A percentile compares a stretch with the other conserved stretches of the same genome.
Conservation (phyloP, 2,888 invertebrate species). For the Caenorhabditis sp. region DNA sequence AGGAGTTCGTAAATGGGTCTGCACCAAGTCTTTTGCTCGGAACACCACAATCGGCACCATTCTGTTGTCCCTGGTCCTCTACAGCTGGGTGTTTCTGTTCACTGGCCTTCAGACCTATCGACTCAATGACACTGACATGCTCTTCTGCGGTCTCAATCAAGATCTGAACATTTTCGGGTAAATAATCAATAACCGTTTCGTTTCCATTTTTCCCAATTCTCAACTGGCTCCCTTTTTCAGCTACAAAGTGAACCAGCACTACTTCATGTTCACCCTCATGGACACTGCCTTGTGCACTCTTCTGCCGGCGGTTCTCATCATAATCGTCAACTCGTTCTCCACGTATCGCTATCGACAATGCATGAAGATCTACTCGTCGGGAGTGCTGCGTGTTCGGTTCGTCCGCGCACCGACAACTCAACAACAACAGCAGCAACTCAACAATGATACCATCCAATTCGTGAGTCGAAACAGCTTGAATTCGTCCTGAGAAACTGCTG, state of each 20-base stretch:
- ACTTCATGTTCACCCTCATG: conserved; percentile 78
- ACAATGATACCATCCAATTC: conserved; percentile 61
- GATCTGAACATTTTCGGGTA: conserved; percentile 64
- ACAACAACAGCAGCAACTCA: conserved; percentile 52
- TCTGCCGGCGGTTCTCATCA: conserved; percentile 79
- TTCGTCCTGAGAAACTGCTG: background rate
- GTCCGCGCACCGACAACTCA: conserved; percentile 59
- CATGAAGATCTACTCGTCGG: conserved; percentile 82
- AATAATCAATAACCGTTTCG: too few relatives aligned
- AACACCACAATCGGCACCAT: conserved; percentile 75
- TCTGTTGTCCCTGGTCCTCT: conserved; percentile 64
- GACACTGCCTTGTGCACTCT: conserved; percentile 79
- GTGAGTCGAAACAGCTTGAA: conserved; percentile 51
- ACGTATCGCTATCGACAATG: conserved; percentile 81
- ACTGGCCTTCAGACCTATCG: conserved; percentile 75
- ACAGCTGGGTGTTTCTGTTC: conserved; percentile 79
- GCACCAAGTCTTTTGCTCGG: conserved; percentile 77
- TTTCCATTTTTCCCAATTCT: conserved; percentile 14
- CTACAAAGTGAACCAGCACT: conserved; percentile 69
- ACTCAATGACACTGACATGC: conserved; percentile 32
- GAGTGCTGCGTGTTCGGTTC: conserved; percentile 80
- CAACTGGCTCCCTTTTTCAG: too few relatives aligned
- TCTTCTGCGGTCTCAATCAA: conserved; percentile 79
- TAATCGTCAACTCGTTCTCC: conserved; percentile 80
- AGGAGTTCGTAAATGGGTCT: conserved; percentile 77